Conservation (phyloP, 2,888 invertebrate genomes). For the Machimus atricapillus region DNA sequence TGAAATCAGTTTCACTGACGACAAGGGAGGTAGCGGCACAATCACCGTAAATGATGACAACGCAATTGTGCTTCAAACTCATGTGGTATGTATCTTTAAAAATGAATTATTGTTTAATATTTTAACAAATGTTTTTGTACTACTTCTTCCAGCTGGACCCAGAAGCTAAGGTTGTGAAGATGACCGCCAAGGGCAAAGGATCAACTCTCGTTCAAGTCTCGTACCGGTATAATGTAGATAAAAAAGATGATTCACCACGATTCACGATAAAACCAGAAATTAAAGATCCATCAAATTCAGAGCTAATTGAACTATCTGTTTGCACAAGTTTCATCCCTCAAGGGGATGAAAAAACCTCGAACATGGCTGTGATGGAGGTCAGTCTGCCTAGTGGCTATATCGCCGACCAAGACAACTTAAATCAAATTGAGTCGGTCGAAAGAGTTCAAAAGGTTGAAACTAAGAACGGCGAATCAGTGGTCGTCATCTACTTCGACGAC, state of each 20-base stretch:
- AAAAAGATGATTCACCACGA: slow-evolving; percentile 86
- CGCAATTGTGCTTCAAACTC: slow-evolving; percentile 81
- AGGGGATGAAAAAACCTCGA: slow-evolving; percentile 70
- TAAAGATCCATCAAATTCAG: slow-evolving; percentile 77
- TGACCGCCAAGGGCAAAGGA: slow-evolving; percentile 82
- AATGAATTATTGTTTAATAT: slow-evolving; percentile 49
- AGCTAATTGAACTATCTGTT: slow-evolving; percentile 72
- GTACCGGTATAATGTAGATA: slow-evolving; percentile 83
- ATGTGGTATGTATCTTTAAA: slow-evolving; percentile 66
- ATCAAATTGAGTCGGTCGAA: slow-evolving; percentile 65
- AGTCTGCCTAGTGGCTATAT: slow-evolving; percentile 89
- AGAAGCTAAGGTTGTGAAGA: slow-evolving; percentile 69
- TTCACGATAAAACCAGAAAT: slow-evolving; percentile 87
- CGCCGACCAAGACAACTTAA: slow-evolving; percentile 78
- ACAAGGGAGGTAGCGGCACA: slow-evolving; percentile 50
- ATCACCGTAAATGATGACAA: slow-evolving; percentile 73
- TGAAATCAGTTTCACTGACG: slow-evolving; percentile 54
- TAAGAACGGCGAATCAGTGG: slow-evolving; percentile 69
- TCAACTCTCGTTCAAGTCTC: slow-evolving; percentile 79
- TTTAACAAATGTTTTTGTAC: not conserved
- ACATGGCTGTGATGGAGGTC: slow-evolving; percentile 91
- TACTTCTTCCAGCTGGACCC: slow-evolving; percentile 52
- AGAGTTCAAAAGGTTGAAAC: slow-evolving; percentile 68
- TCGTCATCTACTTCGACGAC: slow-evolving; percentile 78
- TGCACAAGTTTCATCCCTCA: slow-evolving; percentile 77